Percentiles rank a stretch among this genome's conserved stretches.
phyloP scores from a whole-genome alignment of 35 echinoderm and acorn worm genomes.

The Holothuria glaberrima region DNA sequence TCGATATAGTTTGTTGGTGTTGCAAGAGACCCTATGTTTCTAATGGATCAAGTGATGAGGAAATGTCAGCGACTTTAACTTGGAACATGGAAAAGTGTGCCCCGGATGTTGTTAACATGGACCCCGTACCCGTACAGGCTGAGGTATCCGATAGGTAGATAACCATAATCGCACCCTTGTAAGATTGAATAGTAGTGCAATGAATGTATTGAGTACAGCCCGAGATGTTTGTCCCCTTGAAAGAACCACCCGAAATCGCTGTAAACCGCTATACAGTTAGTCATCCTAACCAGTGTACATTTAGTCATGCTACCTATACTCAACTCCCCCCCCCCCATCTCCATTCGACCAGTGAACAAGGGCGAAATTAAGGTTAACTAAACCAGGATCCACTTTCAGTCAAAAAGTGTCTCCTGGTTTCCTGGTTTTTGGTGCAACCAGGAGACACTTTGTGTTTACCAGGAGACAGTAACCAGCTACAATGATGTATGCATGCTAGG shows the following conservation, averaged over 20 bases:
- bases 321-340: not conserved
- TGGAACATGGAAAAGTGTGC: not conserved
- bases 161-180: not conserved
- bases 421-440: too few species aligned
- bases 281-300: too few species aligned
- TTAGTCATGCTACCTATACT: too few species aligned
- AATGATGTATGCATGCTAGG: too few species aligned
- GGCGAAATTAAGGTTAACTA: too few species aligned
- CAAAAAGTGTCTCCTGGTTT: too few species aligned
- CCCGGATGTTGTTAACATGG: constrained; percentile 7
- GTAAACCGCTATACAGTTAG: too few species aligned
- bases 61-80: not conserved
- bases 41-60: not conserved
- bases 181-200: not conserved
- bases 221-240: not conserved
- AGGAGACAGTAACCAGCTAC: too few species aligned
- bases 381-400: too few species aligned
- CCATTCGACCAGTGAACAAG: too few species aligned
- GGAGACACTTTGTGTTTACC: too few species aligned
- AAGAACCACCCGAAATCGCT: too few species aligned
- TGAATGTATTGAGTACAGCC: not conserved
- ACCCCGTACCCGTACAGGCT: not conserved
- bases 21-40: not conserved
- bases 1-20: constrained; percentile 14
- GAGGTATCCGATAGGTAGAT: constrained; percentile 6